phyloP scores from a whole-genome alignment of 2,113 vertebrate species.

The Strigops habroptila region DNA sequence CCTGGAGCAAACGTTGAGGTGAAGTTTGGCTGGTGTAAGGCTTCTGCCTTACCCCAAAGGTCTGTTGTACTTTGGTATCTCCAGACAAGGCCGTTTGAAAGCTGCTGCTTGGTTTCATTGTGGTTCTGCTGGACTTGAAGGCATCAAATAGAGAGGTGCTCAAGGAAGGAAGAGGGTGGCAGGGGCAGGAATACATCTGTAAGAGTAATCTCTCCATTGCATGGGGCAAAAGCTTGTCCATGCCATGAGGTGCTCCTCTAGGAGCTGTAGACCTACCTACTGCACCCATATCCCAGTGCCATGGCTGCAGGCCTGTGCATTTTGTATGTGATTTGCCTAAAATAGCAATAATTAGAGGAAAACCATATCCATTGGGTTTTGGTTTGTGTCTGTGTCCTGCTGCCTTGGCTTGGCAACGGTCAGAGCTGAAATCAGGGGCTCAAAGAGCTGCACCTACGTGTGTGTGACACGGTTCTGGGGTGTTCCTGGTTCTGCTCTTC shows the following conservation, averaged over 20 bases:
- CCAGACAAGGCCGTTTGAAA: not conserved
- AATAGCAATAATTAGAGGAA: not conserved
- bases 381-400: fast-evolving
- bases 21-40: not conserved
- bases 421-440: not conserved
- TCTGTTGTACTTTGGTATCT: not conserved
- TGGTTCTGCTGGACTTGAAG: not conserved
- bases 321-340: not conserved
- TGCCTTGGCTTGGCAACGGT: not conserved
- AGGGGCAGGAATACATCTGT: not conserved
- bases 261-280: not conserved
- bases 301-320: not conserved
- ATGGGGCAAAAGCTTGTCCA: fast-evolving
- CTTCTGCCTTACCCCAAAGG: not conserved
- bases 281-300: not conserved
- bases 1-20: not conserved
- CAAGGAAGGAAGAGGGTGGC: not conserved
- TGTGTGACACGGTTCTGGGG: fast-evolving
- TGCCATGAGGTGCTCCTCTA: not conserved
- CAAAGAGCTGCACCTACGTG: fast-evolving
- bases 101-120: not conserved
- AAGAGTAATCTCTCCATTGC: not conserved
- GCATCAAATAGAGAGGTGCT: not conserved
- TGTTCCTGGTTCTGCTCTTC: not conserved
- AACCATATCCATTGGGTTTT: fast-evolving